Base-by-base conservation (phyloP, 1,140 invertebrate species). In the Bombus fervidus region DNA sequence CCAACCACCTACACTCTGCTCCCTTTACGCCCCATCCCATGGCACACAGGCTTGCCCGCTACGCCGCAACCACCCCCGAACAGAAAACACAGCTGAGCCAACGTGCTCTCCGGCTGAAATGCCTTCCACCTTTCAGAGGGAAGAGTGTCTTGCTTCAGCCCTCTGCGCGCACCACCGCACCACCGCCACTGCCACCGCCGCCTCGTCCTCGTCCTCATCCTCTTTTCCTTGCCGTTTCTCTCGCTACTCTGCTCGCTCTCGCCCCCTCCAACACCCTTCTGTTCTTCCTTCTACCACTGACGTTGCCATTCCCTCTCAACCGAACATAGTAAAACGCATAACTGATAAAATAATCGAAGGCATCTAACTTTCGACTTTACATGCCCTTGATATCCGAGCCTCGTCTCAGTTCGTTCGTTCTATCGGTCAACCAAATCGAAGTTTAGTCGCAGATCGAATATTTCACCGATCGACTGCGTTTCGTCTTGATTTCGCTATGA, bases 11-110 rank as follows among this genome's bases (percentile, higher is more conserved):
- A 90, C 91, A 87, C 91, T 92, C 90, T 88, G 85, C 86, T 79
- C 90, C 77, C 87, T 89, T 89, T 90, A 72, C 88, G 80, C 83
- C 86, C 87, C 91, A 83, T 85, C 80, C 90, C 85, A 83, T 75
- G 73, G 78, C 81, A 37, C 90, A 73, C 88, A 77, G 53, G 81
- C 81, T 71, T 89, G 83, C 90, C 89, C 82, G 88, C 90, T 86
- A 89, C 89, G 89, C 92, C 91, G 88, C 92, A 93, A 93, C 91
- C 92, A 90, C 91, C 93, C 92, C 91, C 90, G 89, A 90, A 91
- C 91, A 92, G 92, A 93, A 94, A 94, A 93, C 93, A 94, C 93
- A 94, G 94, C 93, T 94, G 93, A 94, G 94, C 94, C 93, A 94
- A 94, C 93, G 93, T 88, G 87, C 84, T 91, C 90, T 91, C 88